phyloP scores from a whole-genome alignment of 2,113 vertebrate species.

The Tautogolabrus adspersus region DNA sequence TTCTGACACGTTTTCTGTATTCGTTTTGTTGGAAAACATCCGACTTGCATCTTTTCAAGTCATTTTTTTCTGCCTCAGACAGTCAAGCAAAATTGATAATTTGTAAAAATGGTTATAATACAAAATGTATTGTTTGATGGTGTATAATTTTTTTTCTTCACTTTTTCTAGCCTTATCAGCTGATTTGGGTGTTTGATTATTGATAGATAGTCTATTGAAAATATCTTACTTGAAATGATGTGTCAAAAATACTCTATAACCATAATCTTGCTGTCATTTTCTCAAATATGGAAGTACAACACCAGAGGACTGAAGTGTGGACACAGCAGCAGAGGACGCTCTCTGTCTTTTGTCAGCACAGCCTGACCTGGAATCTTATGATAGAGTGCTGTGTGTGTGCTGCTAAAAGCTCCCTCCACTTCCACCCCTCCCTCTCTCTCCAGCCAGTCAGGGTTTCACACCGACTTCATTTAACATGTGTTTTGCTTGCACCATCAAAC shows the following conservation, averaged over 20 bases:
- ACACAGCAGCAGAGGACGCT: constrained; percentile 73
- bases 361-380: constrained; percentile 41
- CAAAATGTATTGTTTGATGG: no score
- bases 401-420: constrained; percentile 49
- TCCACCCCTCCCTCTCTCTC: constrained; percentile 15
- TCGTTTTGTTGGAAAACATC: no score
- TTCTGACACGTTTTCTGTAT: no score
- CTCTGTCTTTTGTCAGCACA: constrained; percentile 41
- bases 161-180: no score
- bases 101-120: no score
- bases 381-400: constrained; percentile 34
- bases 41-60: no score
- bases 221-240: no score
- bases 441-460: constrained; percentile 50
- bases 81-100: no score
- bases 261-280: constrained; percentile 1
- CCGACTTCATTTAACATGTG: constrained; percentile 70
- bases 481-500: constrained; percentile 65
- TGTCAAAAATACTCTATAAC: neutral
- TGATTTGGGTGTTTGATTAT: no score
- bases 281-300: neutral
- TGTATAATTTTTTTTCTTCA: no score
- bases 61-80: no score
- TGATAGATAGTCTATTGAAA: no score
- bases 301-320: constrained; percentile 15